Base-by-base conservation (phyloP, 2,113 vertebrate genomes). In the Grantiella picta region DNA sequence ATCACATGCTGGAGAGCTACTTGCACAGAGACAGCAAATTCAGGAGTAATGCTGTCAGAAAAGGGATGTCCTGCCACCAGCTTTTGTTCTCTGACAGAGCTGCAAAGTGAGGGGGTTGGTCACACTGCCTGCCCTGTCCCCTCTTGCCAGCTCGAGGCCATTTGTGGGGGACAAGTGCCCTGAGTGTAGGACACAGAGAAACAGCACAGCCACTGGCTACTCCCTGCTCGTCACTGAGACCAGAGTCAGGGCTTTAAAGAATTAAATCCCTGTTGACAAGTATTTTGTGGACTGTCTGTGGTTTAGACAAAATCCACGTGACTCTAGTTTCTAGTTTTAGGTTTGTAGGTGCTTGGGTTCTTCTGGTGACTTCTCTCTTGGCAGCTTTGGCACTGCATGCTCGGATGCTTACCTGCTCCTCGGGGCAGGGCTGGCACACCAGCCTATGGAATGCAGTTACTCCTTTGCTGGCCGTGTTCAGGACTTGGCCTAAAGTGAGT, bases 361-460 rank as follows among this genome's bases (percentile, higher is more conserved):
- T 66, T 36, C 36, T 86, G 59, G 31, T 64, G 8, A 19, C 24
- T 42, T 61, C 15, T 69, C 40, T 57, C 3, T 69, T 35, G 42
- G 59, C 68, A 54, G 33, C 47, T 83, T 42, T 50, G 52, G 47
- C 36, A 18, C 45, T 69, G 50, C 3, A 5, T 27, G 49, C 22
- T 36, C 2, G 3, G 50, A 25, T 68, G 66, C 23, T 71, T 12
- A 28, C 29, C 35, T 0, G 0, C 24, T 71, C 5, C 25, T n/a
- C 76, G 70, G 31, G 56, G 24, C 75, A 47, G 57, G 44, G 35
- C 52, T 75, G 75, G 12, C 57, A 0, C 3, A 15, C 13, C 10
- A 27, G 40, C 28, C 47, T 13, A 0, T 0, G 0, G 57, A 42
- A 3, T 15, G 35, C 0, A 0, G 14, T 20, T 70, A 9, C 1